phyloP scores from a whole-genome alignment of 2,113 vertebrate genomes.

The Phalacrocorax brasilianus region DNA sequence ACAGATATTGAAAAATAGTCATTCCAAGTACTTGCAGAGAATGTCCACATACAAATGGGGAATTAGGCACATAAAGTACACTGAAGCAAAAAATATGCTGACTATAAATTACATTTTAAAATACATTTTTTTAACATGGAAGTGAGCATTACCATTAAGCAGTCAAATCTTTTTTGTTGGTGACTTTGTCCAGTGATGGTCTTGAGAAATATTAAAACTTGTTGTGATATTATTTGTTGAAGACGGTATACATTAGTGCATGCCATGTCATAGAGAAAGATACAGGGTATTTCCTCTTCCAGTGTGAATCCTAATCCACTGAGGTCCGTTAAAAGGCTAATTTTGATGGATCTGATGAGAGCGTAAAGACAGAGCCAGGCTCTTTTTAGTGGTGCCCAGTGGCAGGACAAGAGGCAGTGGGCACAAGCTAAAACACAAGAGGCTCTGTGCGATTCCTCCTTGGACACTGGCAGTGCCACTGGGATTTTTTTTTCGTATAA shows the following conservation, averaged over 20 bases:
- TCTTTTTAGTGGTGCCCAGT: background rate
- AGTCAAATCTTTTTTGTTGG: no score
- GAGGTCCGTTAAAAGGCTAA: background rate
- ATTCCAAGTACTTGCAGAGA: background rate
- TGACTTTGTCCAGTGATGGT: background rate
- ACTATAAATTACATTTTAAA: background rate
- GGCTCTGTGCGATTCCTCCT: background rate
- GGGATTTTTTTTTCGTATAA: background rate
- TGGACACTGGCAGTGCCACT: accelerated
- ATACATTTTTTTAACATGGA: background rate
- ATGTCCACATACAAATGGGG: background rate
- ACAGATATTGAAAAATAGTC: background rate
- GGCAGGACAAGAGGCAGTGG: background rate
- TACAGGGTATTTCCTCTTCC: background rate
- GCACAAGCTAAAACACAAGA: background rate
- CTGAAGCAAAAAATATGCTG: background rate
- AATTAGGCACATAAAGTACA: background rate
- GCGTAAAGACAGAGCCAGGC: background rate
- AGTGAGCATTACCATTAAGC: background rate
- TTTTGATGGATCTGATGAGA: background rate
- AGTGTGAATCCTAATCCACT: background rate
- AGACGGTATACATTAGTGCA: background rate
- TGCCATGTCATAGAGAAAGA: background rate
- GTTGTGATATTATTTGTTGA: background rate
- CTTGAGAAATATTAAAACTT: background rate